A percentile compares a stretch with the other conserved stretches of the same genome.
These are phyloP conservation scores for Actinernus sp. DNA, from an alignment of 92 coral and sea anemone genomes.

Conservation along the genomic window DNA sequence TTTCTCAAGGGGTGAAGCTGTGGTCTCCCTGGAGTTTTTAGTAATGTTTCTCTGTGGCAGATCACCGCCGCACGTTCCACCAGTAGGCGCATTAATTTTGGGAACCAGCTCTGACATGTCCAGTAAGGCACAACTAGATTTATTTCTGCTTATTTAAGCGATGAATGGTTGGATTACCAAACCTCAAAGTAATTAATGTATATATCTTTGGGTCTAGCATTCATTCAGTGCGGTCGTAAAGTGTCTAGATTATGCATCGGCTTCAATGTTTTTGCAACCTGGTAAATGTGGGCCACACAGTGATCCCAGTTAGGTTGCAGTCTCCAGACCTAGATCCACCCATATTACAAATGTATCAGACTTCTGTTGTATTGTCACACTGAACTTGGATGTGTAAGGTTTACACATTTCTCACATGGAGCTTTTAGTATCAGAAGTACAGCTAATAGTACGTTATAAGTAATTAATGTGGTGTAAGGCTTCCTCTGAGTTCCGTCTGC, in stretches of 20 bases:
- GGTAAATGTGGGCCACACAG: constrained; percentile 60
- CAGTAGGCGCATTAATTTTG: constrained; percentile 30
- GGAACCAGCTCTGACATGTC: constrained; percentile 50
- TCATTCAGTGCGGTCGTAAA: constrained; percentile 61
- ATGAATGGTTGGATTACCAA: constrained; percentile 32
- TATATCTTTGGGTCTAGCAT: constrained; percentile 40
- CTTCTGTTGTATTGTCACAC: constrained; percentile 70
- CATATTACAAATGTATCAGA: constrained; percentile 61
- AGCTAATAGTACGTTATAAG: constrained; percentile 58
- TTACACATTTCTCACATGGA: constrained; percentile 17
- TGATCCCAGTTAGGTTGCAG: constrained; percentile 44
- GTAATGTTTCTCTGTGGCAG: constrained; percentile 25
- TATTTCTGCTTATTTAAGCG: constrained; percentile 31
- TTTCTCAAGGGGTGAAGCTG: constrained; percentile 56
- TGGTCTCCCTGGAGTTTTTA: constrained; percentile 27
- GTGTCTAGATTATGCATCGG: constrained; percentile 52
- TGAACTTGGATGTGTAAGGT: constrained; percentile 55
- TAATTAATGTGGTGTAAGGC: constrained; percentile 52
- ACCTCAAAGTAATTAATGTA: constrained; percentile 5
- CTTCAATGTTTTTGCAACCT: constrained; percentile 54
- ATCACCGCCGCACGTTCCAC: constrained; percentile 40
- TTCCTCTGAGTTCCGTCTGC: constrained; percentile 49
- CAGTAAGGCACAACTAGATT: constrained; percentile 37
- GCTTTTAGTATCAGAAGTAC: constrained; percentile 52
- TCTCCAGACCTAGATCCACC: constrained; percentile 55